Evolutionary conservation across 2,113 vertebrate genomes (phyloP).

Genomic region (Atrichornis clamosus): DNA sequence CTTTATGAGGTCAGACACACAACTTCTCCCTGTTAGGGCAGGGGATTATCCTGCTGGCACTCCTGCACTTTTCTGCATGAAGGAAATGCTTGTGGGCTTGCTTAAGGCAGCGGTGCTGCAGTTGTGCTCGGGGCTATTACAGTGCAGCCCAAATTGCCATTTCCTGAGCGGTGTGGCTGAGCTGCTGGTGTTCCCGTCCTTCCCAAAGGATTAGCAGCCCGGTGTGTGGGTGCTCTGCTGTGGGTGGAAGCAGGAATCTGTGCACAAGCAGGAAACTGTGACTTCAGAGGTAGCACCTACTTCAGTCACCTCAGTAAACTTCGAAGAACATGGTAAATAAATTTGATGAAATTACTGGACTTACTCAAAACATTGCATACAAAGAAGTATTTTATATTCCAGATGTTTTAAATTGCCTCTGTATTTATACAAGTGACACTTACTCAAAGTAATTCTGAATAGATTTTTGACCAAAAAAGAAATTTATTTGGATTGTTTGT

Average conservation of each 20-base stretch:
- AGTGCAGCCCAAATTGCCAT: not conserved
- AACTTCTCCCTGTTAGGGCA: not conserved
- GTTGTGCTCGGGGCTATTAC: not conserved
- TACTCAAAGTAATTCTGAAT: not conserved
- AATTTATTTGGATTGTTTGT: not conserved
- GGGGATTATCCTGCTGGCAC: not conserved
- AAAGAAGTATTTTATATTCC: constrained; percentile 21
- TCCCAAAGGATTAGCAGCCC: not conserved
- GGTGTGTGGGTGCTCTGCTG: not conserved
- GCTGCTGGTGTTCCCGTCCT: not conserved
- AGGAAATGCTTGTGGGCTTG: not conserved
- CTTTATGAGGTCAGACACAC: not conserved
- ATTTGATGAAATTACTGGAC: not conserved
- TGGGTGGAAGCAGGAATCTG: not conserved
- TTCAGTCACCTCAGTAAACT: constrained; percentile 44
- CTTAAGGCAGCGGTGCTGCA: not conserved
- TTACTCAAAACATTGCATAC: not conserved
- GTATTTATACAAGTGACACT: not conserved
- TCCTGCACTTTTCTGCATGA: not conserved
- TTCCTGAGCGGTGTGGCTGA: not conserved
- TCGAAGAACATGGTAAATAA: not conserved
- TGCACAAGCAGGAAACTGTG: not conserved
- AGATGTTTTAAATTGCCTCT: constrained; percentile 22
- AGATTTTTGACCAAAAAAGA: not conserved
- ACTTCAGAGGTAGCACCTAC: constrained; percentile 11